Evolutionary conservation across 1,140 invertebrate species (phyloP), one percentile per base, ranked within the genome.

Genomic region (Brachionus rubens): DNA sequence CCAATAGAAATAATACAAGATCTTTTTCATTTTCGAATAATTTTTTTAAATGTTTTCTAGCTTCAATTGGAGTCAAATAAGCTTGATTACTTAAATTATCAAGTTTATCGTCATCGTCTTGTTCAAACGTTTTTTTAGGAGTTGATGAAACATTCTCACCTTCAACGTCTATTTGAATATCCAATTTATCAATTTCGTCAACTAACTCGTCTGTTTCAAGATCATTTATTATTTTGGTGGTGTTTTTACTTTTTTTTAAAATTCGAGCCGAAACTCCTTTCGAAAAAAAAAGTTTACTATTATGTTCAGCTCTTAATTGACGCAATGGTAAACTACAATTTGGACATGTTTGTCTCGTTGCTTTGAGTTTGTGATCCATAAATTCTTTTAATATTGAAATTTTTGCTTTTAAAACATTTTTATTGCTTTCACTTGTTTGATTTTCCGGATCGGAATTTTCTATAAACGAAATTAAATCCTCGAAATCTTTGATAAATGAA

Each of bases 1-100:
- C 3, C 65, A 91, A 88, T 4, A 96, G 82, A 3, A 88, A 82
- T 78, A 85, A 84, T 0, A 98, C 81, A 46, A 93, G 84, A 5
- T 89, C 85, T 19, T 87, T 86, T 80, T 98, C 91, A 77, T 90
- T 89, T 43, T 86, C 79, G 88, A 91, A 97, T 24, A 97, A 85
- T 43, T 88, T 81, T 52, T 89, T 86, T 56, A 98, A 86, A 82
- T 91, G 89, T 40, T 89, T 86, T 79, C 89, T 89, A 7, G 85
- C 81, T 30, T 84, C 79, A 19, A 79, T 70, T 24, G 82, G 80
- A 16, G 82, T 85, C 14, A 85, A 75, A 77, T 80, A 80, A 0
- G 77, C 78, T 70, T 84, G 82, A 79, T 79, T 26, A 62, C 16
- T 77, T 75, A 76, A 77, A 43, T 41, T 50, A 30, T 77, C 24